Base-by-base conservation (phyloP, 2,888 invertebrate species). In the Yponomeuta plumbellus region DNA sequence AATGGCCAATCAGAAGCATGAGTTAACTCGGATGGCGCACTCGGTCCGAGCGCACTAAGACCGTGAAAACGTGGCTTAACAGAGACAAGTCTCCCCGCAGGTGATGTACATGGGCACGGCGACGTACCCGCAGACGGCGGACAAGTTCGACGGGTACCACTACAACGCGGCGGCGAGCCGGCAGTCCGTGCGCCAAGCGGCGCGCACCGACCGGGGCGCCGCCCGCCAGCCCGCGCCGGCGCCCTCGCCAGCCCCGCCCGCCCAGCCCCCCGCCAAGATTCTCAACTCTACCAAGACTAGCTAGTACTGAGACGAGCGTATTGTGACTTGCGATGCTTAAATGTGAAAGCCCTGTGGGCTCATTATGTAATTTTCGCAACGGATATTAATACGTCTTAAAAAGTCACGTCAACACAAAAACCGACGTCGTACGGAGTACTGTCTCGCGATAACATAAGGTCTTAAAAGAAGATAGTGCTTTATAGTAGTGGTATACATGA, bases 51-150 rank as follows among this genome's bases (percentile, higher is more conserved):
- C n/a, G n/a, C n/a, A n/a, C n/a, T n/a, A n/a, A n/a, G n/a, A 8
- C 34, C 8, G 34, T 34, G 34, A 1, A 8, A 6, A 6, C 34
- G 8, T 6, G 8, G 34, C 34, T 10, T 52, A 52, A 13, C 44
- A 17, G 2, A 52, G 44, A 68, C 21, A 21, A 66, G 21, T 59
- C 22, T 59, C 59, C 69, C 64, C 23, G 44, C 71, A 90, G 91
- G 80, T 91, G 67, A 89, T 90, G 87, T 91, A 90, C 76, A 89
- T 90, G 88, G 91, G 91, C 44, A 86, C 88, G 17, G 89, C 89
- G 1, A 86, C 88, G 44, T 88, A 78, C 75, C 88, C 88, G 74
- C 85, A 0, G 72, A 80, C 13, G 67, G 73, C 76, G 0, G 86
- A 88, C 72, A 90, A 89, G 72, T 89, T 88, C 74, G 90, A 88